Base-by-base conservation (phyloP, 2,888 invertebrate genomes). In the Scelioninae gen. 2 region DNA sequence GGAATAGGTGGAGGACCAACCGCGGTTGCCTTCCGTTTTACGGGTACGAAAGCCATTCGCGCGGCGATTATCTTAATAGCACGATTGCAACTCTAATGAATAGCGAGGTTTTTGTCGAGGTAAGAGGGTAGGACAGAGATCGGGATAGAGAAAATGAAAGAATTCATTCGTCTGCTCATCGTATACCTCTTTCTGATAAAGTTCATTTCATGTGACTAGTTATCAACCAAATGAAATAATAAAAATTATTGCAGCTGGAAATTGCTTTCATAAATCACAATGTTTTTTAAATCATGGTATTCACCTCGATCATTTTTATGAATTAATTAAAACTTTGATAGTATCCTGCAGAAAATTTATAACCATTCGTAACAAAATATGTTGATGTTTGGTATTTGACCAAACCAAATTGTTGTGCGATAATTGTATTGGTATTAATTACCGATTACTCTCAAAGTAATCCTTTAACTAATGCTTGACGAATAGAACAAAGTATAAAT, bases 21-120 rank as follows among this genome's bases (percentile, higher is more conserved):
- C 35, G 57, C 52, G 63, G 63, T 64, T 53, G 50, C 73, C 60
- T 74, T 61, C 69, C 61, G 65, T 74, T 70, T 70, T 61, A 64
- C 69, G 65, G 73, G 64, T 55, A 73, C 65, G 61, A 69, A 45
- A 73, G 71, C 71, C 68, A 73, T 65, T 74, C 68, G 76, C 74
- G 76, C 79, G 74, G 77, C 81, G 81, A 83, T 84, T 83, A 83
- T 81, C 80, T 83, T 83, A 83, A 84, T 83, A 83, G 81, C 82
- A 80, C 81, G 81, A 81, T 72, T 64, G 81, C 78, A 77, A 78
- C 80, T 83, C 81, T 84, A 85, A 84, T 84, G 84, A 84, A 84
- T 83, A 82, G 82, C 80, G 78, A 78, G 78, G 79, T 84, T 85
- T 83, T 82, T 76, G 68, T 58, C 39, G 61, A 55, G 63, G 67